Evolutionary conservation across 2,888 invertebrate genomes (phyloP), one percentile per base, ranked within the genome.

Genomic region (Crematogaster levior): DNA sequence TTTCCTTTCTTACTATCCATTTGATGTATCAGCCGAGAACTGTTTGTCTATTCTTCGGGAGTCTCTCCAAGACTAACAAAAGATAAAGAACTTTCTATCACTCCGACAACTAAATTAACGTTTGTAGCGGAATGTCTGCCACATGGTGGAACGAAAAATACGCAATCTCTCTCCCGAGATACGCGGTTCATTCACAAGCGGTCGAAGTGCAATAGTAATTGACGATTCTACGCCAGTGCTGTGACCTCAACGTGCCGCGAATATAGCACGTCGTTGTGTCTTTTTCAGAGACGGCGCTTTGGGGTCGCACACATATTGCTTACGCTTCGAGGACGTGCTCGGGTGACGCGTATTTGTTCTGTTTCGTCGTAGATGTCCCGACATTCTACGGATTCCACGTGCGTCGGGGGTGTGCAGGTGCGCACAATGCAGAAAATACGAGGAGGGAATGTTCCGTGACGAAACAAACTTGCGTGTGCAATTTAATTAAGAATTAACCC

Each of bases 401-500:
- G 82, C 83, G 53, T 37, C 51, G 43, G 24, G 61, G 80, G 60
- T 73, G 90, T 90, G 93, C 93, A 93, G 93, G 93, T 93, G 93
- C 91, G 90, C 88, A 79, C n/a, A n/a, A n/a, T n/a, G n/a, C 84
- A 65, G 58, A 34, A 56, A 73, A 84, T 79, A 84, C 79, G 84
- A 82, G 80, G 82, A 88, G 91, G 92, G 90, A 86, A 89, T 82
- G 87, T n/a, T 88, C 86, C 92, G 92, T 90, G 90, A 86, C 91
- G 89, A 91, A 93, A 92, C 88, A 84, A 83, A 86, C 87, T 77
- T 46, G 74, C 86, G 74, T 73, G 86, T 87, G 81, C 88, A 87
- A 84, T 92, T 92, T 92, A 91, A 93, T 93, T 92, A 90, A 92
- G 93, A 90, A 90, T 92, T 91, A 63, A 91, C 88, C 48, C 37